A percentile compares a stretch with the other conserved stretches of the same genome.
Conservation (phyloP, 2,888 invertebrate genomes). For the Drosophila macrospina region DNA sequence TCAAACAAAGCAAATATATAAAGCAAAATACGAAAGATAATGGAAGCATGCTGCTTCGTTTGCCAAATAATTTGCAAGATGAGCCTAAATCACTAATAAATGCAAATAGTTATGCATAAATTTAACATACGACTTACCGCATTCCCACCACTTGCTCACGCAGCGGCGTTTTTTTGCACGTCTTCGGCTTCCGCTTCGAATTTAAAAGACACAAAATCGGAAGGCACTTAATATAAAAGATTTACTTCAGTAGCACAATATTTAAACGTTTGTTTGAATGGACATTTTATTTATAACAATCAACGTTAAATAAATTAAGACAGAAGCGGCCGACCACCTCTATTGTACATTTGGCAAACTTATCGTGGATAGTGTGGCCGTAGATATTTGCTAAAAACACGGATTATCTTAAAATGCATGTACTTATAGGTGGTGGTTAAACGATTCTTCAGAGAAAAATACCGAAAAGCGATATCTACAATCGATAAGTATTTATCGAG, state of each 20-base stretch:
- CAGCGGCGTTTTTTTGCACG: conserved; percentile 46
- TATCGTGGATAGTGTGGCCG: conserved; percentile 38
- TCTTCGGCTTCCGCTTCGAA: conserved; percentile 6
- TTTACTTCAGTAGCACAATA: background rate
- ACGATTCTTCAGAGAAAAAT: conserved; percentile 21
- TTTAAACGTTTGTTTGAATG: background rate
- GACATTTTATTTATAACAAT: conserved; percentile 28
- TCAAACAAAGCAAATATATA: conserved; percentile 61
- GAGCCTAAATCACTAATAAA: conserved; percentile 11
- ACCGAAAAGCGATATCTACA: background rate
- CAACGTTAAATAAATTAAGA: background rate
- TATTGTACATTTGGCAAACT: conserved; percentile 61
- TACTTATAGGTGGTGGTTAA: background rate
- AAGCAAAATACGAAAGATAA: conserved; percentile 25
- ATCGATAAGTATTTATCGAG: conserved; percentile 5
- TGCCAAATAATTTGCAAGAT: background rate
- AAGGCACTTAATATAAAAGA: conserved; percentile 4
- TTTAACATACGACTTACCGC: conserved; percentile 40
- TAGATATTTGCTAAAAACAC: background rate
- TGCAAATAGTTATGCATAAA: conserved; percentile 22
- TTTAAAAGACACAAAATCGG: conserved; percentile 1
- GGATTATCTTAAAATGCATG: background rate
- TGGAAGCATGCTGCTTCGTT: conserved; percentile 14
- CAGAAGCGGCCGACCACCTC: conserved; percentile 20
- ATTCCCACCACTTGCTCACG: conserved; percentile 31